Conservation (phyloP, 2,113 vertebrate genomes). For the Triplophysa tibetana region DNA sequence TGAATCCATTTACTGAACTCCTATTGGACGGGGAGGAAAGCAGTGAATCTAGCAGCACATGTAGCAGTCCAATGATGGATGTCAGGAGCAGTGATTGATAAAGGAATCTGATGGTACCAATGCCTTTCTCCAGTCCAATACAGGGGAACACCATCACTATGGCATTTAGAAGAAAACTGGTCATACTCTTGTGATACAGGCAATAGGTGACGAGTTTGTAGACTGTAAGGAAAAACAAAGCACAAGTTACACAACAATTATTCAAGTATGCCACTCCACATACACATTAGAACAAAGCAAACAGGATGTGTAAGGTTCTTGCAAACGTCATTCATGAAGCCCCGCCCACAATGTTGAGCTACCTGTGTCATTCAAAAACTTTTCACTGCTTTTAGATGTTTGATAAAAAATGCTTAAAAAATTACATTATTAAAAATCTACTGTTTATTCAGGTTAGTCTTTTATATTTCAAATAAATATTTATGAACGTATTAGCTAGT, state of each 20-base stretch:
- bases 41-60: constrained; percentile 59
- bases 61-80: constrained; percentile 65
- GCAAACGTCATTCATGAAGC: background rate
- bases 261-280: background rate
- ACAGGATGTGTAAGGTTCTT: background rate
- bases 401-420: too few relatives aligned
- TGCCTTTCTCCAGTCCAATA: constrained; percentile 75
- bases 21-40: constrained; percentile 35
- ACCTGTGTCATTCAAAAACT: too few relatives aligned
- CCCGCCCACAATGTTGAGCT: too few relatives aligned
- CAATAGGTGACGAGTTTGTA: constrained; percentile 81
- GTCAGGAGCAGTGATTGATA: constrained; percentile 70
- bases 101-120: constrained; percentile 78
- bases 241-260: background rate
- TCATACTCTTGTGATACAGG: constrained; percentile 74
- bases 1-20: constrained; percentile 66
- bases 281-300: background rate
- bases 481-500: too few relatives aligned
- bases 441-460: too few relatives aligned
- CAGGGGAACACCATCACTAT: constrained; percentile 74
- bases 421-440: too few relatives aligned
- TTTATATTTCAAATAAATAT: too few relatives aligned
- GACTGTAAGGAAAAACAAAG: constrained; percentile 62
- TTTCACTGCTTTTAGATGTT: too few relatives aligned
- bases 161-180: constrained; percentile 67